Percentiles rank a stretch among this genome's conserved stretches.
Conservation (phyloP, 2,113 vertebrate species). For the Ploceus nigricollis region DNA sequence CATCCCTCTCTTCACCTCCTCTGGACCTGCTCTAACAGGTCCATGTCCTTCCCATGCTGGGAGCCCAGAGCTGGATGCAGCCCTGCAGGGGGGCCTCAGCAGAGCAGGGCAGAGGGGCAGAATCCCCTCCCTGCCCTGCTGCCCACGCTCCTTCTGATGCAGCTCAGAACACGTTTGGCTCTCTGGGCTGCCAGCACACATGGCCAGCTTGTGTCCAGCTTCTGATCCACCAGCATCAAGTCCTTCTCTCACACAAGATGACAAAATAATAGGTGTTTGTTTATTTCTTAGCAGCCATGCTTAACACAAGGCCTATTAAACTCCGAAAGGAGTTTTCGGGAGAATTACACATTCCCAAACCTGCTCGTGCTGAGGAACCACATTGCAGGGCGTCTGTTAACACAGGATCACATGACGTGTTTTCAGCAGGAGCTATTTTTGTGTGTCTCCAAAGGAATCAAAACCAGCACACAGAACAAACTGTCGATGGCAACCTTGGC, state of each 20-base stretch:
- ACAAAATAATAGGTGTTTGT: neutral
- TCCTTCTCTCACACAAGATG: neutral
- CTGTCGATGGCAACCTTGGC: neutral
- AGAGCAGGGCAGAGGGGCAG: neutral
- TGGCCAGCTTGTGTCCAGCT: neutral
- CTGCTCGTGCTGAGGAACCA: neutral
- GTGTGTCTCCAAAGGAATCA: neutral
- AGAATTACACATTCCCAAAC: neutral
- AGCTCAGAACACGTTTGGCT: fast-evolving
- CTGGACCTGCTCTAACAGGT: neutral
- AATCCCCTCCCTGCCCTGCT: neutral
- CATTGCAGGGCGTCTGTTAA: neutral
- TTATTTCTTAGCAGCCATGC: neutral
- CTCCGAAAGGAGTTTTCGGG: neutral
- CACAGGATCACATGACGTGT: neutral
- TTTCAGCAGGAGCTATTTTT: neutral
- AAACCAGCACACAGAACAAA: neutral
- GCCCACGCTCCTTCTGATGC: fast-evolving
- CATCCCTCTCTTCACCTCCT: neutral
- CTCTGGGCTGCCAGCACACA: neutral
- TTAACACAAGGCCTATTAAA: neutral
- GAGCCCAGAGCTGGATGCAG: neutral
- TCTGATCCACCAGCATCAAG: neutral
- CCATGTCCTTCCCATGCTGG: neutral
- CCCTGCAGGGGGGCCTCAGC: neutral